Conservation (phyloP, 2,888 invertebrate species). For the Stegana nigrithorax region DNA sequence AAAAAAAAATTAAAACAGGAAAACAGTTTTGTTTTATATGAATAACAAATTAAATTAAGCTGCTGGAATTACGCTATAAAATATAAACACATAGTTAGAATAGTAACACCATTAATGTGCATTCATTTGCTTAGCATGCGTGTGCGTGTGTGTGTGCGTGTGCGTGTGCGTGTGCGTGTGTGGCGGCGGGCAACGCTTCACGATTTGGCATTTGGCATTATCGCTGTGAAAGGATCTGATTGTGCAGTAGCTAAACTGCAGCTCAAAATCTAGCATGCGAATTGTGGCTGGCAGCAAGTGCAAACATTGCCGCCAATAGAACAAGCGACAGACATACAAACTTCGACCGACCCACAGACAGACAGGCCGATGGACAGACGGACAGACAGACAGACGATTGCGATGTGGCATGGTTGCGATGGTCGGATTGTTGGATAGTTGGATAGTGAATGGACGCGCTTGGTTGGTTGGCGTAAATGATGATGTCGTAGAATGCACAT, state of each 20-base stretch:
- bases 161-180: slow-evolving; percentile 3
- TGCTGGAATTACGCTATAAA: too few species aligned
- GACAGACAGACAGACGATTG: neutral
- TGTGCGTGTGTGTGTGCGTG: neutral
- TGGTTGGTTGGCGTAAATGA: slow-evolving; percentile 40
- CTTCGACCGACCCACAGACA: too few species aligned
- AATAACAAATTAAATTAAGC: too few species aligned
- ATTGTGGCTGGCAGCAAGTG: slow-evolving; percentile 13
- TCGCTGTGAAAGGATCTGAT: slow-evolving; percentile 62
- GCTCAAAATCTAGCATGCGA: neutral
- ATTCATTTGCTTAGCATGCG: too few species aligned
- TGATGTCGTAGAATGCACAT: slow-evolving; percentile 56
- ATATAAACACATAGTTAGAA: too few species aligned
- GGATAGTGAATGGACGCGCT: slow-evolving; percentile 24
- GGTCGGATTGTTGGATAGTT: too few species aligned
- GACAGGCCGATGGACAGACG: neutral
- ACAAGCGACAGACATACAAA: too few species aligned
- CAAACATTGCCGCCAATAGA: neutral
- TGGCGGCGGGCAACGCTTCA: too few species aligned
- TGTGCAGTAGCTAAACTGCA: slow-evolving; percentile 28
- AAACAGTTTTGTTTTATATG: too few species aligned
- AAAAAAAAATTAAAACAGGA: too few species aligned
- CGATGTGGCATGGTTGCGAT: too few species aligned
- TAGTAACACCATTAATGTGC: too few species aligned
- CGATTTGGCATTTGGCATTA: slow-evolving; percentile 48